Percentiles rank a stretch among this genome's conserved stretches.
Conservation (phyloP, 2,888 invertebrate species). For the Melipona bicolor region DNA sequence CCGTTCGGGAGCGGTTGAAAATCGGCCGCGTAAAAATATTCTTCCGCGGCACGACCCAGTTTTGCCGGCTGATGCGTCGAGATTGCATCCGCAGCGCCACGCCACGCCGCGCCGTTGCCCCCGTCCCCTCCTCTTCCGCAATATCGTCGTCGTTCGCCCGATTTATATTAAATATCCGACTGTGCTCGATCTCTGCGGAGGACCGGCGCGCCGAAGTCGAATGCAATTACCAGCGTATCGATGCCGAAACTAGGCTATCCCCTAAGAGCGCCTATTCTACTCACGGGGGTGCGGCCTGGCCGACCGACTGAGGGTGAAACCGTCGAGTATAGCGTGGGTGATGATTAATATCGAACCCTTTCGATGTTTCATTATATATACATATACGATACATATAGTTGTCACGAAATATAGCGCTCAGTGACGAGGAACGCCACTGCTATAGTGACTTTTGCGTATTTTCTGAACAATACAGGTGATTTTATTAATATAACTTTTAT, state of each 20-base stretch:
- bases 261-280: conserved; percentile 50
- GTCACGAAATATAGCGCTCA: too few species aligned
- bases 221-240: conserved; percentile 67
- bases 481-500: too few species aligned
- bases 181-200: conserved; percentile 36
- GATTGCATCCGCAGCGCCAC: conserved; percentile 40
- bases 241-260: conserved; percentile 69
- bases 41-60: conserved; percentile 36
- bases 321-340: neutral
- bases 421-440: too few species aligned
- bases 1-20: conserved; percentile 12
- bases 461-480: too few species aligned
- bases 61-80: conserved; percentile 37
- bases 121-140: conserved; percentile 32
- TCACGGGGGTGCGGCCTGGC: neutral
- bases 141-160: conserved; percentile 50
- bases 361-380: too few species aligned
- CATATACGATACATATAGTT: too few species aligned
- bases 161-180: conserved; percentile 66
- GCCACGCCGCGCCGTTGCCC: neutral
- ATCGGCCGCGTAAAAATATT: conserved; percentile 16
- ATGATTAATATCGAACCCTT: too few species aligned
- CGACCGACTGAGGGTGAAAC: neutral
- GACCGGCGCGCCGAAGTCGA: conserved; percentile 40
- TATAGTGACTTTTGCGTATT: too few species aligned